Conservation (phyloP, 2,113 vertebrate species). For the Brachyhypopomus gauderio region DNA sequence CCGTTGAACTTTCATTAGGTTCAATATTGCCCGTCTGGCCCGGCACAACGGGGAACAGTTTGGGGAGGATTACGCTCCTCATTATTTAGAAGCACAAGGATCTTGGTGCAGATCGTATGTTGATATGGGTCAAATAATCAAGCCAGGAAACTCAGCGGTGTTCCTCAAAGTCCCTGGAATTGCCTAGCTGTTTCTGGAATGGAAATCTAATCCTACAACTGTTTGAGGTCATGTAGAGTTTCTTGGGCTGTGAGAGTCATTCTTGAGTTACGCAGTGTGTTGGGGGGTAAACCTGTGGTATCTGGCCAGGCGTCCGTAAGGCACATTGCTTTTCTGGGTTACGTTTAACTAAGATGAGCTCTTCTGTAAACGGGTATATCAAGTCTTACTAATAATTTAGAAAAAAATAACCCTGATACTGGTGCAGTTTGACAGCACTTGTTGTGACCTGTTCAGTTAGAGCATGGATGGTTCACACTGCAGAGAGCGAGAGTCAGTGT, state of each 20-base stretch:
- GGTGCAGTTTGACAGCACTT: no score
- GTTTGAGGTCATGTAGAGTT: not conserved
- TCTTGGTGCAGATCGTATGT: constrained; percentile 22
- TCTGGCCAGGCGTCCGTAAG: not conserved
- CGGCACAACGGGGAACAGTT: constrained; percentile 47
- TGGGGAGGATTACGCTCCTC: constrained; percentile 48
- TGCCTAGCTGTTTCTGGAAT: not conserved
- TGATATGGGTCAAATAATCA: constrained; percentile 41
- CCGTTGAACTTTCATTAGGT: constrained; percentile 28
- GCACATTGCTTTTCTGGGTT: not conserved
- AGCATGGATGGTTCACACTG: no score
- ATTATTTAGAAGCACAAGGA: constrained; percentile 27
- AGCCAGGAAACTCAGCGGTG: constrained; percentile 16
- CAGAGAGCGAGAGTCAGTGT: not conserved
- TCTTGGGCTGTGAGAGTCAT: not conserved
- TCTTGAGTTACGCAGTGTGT: not conserved
- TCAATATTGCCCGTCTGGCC: constrained; percentile 52
- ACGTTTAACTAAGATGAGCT: no score
- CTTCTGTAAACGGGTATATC: no score
- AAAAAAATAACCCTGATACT: no score
- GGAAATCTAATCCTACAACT: not conserved
- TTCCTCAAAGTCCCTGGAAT: not conserved
- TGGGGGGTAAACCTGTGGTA: not conserved
- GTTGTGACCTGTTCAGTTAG: no score
- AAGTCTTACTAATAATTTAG: no score